phyloP scores from a whole-genome alignment of 2,113 vertebrate species.

The Hydrolagus affinis region DNA sequence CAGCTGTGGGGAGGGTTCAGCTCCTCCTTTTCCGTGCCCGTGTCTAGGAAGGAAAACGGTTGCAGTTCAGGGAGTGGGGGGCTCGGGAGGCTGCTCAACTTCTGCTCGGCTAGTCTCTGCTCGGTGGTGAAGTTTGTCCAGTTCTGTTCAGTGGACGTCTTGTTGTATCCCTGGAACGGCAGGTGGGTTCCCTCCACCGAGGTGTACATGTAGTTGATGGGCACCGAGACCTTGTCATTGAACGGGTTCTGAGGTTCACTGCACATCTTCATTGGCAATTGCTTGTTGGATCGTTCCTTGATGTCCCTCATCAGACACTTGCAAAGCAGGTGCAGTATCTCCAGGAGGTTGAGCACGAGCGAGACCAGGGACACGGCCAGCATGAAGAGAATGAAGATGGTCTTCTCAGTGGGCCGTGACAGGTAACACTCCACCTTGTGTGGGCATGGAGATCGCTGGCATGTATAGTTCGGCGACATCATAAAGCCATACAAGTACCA shows the following conservation, averaged over 20 bases:
- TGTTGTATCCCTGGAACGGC: constrained; percentile 14
- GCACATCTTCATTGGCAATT: neutral
- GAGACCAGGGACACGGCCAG: constrained; percentile 75
- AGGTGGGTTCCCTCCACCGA: neutral
- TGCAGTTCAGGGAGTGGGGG: neutral
- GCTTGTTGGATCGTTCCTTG: neutral
- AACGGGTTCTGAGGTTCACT: neutral
- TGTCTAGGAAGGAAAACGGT: neutral
- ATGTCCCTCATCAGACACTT: constrained; percentile 40
- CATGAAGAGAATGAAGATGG: constrained; percentile 90
- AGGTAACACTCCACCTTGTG: constrained; percentile 85
- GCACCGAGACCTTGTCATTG: neutral
- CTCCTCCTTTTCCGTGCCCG: neutral
- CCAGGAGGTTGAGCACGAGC: constrained; percentile 74
- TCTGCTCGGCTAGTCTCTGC: constrained; percentile 11
- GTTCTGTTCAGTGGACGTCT: constrained; percentile 11
- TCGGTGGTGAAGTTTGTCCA: constrained; percentile 20
- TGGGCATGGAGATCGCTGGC: constrained; percentile 69
- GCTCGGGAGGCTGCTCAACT: neutral
- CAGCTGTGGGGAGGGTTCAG: neutral
- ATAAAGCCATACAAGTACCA: constrained; percentile 83
- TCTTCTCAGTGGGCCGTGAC: constrained; percentile 91
- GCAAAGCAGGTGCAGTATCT: constrained; percentile 72
- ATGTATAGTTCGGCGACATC: constrained; percentile 67
- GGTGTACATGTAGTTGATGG: constrained; percentile 14